Evolutionary conservation across 2,113 vertebrate genomes (phyloP).

Genomic region (Mugil cephalus): DNA sequence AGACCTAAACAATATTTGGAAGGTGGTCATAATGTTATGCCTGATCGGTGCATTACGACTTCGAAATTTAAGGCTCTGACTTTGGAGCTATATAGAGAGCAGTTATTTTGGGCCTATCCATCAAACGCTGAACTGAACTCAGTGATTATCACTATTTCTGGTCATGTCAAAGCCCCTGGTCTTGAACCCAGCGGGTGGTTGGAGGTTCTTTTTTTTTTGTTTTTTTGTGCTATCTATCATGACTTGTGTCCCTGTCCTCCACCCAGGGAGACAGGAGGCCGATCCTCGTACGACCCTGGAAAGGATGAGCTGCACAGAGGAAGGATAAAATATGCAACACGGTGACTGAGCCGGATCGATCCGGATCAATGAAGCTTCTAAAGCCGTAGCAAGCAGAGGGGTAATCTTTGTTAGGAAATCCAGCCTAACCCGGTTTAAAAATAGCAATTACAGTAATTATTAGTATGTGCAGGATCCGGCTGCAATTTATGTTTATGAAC

Average conservation of each 20-base stretch:
- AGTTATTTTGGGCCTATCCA: not conserved
- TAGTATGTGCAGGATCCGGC: too few relatives aligned
- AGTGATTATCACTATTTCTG: accelerated
- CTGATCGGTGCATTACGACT: too few relatives aligned
- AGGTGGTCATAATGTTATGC: too few relatives aligned
- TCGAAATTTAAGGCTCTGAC: too few relatives aligned
- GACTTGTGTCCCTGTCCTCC: not conserved
- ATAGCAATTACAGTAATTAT: too few relatives aligned
- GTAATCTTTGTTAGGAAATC: too few relatives aligned
- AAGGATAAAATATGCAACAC: not conserved
- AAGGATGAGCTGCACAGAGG: conserved; percentile 1
- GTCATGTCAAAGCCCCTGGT: not conserved
- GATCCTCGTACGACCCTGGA: conserved; percentile 5
- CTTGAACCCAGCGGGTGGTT: conserved; percentile 4
- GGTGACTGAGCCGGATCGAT: not conserved
- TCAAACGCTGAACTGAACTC: not conserved
- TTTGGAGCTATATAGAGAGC: too few relatives aligned
- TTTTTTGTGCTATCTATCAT: not conserved
- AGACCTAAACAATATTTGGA: too few relatives aligned
- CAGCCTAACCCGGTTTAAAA: too few relatives aligned
- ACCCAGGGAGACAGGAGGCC: not conserved
- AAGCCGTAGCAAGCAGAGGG: not conserved
- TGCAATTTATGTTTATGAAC: not conserved
- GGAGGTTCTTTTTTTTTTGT: not conserved
- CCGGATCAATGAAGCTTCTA: not conserved